Evolutionary conservation across 2,888 invertebrate species (phyloP).

Genomic region (Miltochrista miniata): DNA sequence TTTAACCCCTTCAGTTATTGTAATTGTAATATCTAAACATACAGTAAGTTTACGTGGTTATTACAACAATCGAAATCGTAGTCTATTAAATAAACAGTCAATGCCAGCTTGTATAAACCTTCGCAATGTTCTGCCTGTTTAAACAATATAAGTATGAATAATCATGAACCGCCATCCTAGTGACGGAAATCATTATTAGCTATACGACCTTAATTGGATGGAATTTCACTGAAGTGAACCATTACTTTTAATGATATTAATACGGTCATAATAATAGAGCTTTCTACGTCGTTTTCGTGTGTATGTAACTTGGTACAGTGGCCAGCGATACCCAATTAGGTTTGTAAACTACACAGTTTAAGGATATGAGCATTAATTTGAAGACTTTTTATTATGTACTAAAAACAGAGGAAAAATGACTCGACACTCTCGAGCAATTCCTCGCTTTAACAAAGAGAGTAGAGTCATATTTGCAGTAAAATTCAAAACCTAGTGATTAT

Average conservation of each 20-base stretch:
- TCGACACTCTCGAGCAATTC: no score
- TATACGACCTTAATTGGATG: not conserved
- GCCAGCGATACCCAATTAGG: no score
- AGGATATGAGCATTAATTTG: no score
- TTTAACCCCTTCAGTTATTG: no score
- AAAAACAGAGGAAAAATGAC: no score
- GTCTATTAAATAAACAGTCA: conserved; percentile 24
- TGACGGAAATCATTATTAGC: conserved; percentile 3
- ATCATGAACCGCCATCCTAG: conserved; percentile 20
- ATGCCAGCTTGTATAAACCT: conserved; percentile 22
- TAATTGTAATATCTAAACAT: not conserved
- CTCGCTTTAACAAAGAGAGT: no score
- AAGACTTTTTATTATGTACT: no score
- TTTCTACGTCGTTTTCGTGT: not conserved
- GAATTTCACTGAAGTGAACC: not conserved
- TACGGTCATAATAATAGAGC: no score
- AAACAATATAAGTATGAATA: conserved; percentile 34
- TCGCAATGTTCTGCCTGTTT: conserved; percentile 18
- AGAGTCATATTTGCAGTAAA: no score
- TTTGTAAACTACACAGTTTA: no score
- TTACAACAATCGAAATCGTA: conserved; percentile 14
- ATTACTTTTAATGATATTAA: not conserved
- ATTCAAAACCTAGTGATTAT: no score
- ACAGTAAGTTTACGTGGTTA: conserved; percentile 8
- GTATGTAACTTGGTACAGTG: no score